Conservation (phyloP, 2,797 vertebrate genomes). For the Protosalanx chinensis region DNA sequence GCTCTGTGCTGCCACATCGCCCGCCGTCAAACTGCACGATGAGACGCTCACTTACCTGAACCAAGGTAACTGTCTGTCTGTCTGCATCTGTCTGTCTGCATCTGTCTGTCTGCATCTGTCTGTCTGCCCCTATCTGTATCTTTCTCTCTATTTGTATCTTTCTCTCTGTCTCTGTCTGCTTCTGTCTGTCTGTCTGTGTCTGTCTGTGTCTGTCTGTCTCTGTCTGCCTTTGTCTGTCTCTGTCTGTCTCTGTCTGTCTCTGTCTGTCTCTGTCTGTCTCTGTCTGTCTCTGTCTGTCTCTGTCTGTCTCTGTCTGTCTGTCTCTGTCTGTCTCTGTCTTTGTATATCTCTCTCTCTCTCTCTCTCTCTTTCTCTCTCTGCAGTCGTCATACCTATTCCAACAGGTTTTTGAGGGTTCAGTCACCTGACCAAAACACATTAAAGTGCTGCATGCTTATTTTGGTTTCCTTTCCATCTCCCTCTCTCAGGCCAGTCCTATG, state of each 20-base stretch:
- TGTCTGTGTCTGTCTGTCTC: no score
- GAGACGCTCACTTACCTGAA: constrained; percentile 98
- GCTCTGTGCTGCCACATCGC: constrained; percentile 92
- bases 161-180: no score
- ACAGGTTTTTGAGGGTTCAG: no score
- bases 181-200: no score
- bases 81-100: no score
- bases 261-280: background rate
- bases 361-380: background rate
- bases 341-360: background rate
- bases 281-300: no score
- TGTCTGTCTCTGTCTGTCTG: no score
- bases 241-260: background rate
- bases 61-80: constrained; percentile 78
- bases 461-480: background rate
- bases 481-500: constrained; percentile 91
- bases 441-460: background rate
- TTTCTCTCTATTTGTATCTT: no score
- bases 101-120: no score
- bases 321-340: no score
- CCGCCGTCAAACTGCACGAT: constrained; percentile 91
- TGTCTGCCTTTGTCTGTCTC: background rate
- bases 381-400: no score
- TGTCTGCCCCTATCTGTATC: no score
- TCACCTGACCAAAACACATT: background rate